Evolutionary conservation across 2,113 vertebrate species (phyloP).

Genomic region (Corvus cornix): DNA sequence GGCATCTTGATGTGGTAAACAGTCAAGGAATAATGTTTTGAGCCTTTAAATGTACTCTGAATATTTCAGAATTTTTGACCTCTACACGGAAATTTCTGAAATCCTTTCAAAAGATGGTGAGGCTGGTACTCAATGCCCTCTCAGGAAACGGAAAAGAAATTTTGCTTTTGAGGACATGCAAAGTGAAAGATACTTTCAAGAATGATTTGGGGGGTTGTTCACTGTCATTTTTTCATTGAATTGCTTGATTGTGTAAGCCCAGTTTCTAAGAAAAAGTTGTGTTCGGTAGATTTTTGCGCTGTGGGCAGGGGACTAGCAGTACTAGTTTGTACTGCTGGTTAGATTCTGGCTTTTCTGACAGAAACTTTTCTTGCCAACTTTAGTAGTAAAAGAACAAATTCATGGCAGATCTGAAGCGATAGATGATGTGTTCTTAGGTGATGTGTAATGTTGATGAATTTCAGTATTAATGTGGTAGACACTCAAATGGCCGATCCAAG

Average conservation of each 20-base stretch:
- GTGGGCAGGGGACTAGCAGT: too few species aligned
- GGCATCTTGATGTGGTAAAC: not conserved
- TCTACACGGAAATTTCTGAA: not conserved
- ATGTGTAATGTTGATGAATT: not conserved
- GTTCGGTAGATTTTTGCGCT: not conserved
- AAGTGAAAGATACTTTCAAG: not conserved
- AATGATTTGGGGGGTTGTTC: not conserved
- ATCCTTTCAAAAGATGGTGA: not conserved
- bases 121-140: not conserved
- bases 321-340: not conserved
- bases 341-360: not conserved
- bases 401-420: not conserved
- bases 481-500: accelerated
- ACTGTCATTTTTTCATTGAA: not conserved
- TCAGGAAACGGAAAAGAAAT: not conserved
- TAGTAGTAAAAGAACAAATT: not conserved
- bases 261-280: not conserved
- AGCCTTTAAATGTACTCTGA: not conserved
- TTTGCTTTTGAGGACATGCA: not conserved
- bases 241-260: not conserved
- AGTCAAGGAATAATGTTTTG: not conserved
- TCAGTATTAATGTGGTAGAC: not conserved
- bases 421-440: not conserved
- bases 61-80: not conserved
- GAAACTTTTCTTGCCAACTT: not conserved